Base-by-base conservation (phyloP, 2,113 vertebrate species). In the Silurus meridionalis region DNA sequence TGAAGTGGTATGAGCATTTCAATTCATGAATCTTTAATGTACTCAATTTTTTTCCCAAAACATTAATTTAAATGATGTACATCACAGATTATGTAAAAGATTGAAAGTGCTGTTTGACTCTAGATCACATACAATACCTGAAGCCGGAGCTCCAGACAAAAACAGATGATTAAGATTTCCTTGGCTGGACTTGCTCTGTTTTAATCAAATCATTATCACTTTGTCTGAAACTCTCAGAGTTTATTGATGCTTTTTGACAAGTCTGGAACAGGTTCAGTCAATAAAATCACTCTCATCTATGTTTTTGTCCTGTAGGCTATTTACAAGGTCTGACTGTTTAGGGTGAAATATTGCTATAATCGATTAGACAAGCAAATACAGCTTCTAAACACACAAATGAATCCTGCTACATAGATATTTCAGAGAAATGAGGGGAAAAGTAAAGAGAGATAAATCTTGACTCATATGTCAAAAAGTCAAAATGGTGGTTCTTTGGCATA, bases 131-230 rank as follows among this genome's bases (percentile, higher is more conserved):
- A 23, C 60, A 6, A 46, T 57, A 80, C 78, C 78, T 80, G 78
- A 60, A 58, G 28, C 15, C 55, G 15, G 23, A 52, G 13, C 13
- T 55, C 11, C 74, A 28, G n/a, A 55, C 50, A n/a, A 55, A 57
- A 55, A 25, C 23, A 55, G 52, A 78, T 37, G 57, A 80, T 60
- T 3, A 37, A 60, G 14, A 60, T 58, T 60, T 60, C 5, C 78
- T 37, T 13, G 78, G 46, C 25, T 37, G 17, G 78, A 80, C 57
- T 57, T 0, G 53, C 53, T 37, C 57, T 60, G 55, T 80, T 80
- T 80, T 80, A 80, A 80, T 80, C 60, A 80, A 60, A 60, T 57
- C n/a, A 58, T 80, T 80, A 80, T 60, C 78, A 37, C 55, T 80
- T 46, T 37, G 78, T 80, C 25, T 37, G 55, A 55, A 80, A 15